phyloP scores from a whole-genome alignment of 2,797 vertebrate genomes.

The Mus minutoides region DNA sequence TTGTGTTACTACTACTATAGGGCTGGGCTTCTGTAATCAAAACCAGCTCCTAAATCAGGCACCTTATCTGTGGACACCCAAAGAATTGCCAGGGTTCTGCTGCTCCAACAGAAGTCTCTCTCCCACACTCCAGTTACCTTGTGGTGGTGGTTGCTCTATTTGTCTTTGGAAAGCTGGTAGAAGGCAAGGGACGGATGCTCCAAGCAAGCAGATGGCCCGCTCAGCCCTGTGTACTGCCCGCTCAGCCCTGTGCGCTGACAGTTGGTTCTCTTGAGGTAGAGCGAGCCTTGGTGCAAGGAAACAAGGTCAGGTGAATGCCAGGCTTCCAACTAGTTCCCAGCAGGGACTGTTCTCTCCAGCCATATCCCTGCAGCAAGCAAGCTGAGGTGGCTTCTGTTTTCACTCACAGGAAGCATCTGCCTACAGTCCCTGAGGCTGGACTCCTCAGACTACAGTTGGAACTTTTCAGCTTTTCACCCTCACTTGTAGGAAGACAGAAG shows the following conservation, averaged over 20 bases:
- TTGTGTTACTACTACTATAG: constrained; percentile 69
- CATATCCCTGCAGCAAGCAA: not conserved
- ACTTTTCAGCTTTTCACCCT: not conserved
- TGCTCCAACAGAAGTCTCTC: not conserved
- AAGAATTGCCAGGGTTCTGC: not conserved
- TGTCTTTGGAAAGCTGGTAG: constrained; percentile 48
- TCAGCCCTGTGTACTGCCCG: not conserved
- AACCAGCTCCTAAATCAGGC: constrained; percentile 63
- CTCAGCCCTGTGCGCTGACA: not conserved
- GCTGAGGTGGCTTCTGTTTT: not conserved
- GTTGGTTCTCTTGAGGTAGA: not conserved
- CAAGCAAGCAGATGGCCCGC: constrained; percentile 31
- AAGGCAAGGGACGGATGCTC: not conserved
- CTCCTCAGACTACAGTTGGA: not conserved
- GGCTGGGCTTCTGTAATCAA: constrained; percentile 77
- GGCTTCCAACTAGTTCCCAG: not conserved
- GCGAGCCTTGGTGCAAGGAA: not conserved
- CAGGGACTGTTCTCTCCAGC: not conserved
- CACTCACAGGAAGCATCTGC: not conserved
- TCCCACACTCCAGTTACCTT: not conserved
- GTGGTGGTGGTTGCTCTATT: not conserved
- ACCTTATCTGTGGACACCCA: not conserved
- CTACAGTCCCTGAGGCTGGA: not conserved
- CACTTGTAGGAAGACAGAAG: not conserved
- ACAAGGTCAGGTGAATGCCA: constrained; percentile 20